These are phyloP conservation scores for Amphipoea oculea DNA, from an alignment of 2,888 invertebrate genomes.

Conservation along the genomic window DNA sequence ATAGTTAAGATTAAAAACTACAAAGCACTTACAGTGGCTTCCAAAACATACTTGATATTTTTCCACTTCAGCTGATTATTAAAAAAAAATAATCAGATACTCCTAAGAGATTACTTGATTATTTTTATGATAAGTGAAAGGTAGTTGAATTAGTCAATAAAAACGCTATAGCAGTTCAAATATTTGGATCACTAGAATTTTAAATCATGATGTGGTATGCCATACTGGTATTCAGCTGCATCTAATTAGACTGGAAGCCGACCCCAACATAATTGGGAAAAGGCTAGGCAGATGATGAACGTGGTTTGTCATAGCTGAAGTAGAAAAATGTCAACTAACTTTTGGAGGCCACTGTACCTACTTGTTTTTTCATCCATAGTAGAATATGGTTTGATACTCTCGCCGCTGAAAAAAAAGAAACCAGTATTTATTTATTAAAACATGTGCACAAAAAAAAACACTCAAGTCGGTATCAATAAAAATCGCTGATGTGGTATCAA, in stretches of 20 bases:
- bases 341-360: neutral
- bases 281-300: neutral
- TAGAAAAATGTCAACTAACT: too few species aligned
- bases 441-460: neutral
- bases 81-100: too few species aligned
- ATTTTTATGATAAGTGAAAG: neutral
- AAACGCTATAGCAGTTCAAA: neutral
- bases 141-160: neutral
- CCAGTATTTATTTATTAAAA: neutral
- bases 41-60: neutral
- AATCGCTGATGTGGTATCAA: neutral
- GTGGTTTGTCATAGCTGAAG: neutral
- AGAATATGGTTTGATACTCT: neutral
- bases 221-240: neutral
- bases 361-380: neutral
- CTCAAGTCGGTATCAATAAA: neutral
- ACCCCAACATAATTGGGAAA: neutral
- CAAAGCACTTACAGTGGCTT: neutral
- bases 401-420: neutral
- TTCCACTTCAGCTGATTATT: too few species aligned
- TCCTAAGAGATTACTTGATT: neutral
- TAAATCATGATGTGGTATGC: neutral
- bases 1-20: neutral
- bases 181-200: neutral
- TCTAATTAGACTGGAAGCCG: neutral